These are phyloP conservation scores for Onthophagus sagittarius DNA, from an alignment of 2,888 invertebrate species.

Conservation along the genomic window DNA sequence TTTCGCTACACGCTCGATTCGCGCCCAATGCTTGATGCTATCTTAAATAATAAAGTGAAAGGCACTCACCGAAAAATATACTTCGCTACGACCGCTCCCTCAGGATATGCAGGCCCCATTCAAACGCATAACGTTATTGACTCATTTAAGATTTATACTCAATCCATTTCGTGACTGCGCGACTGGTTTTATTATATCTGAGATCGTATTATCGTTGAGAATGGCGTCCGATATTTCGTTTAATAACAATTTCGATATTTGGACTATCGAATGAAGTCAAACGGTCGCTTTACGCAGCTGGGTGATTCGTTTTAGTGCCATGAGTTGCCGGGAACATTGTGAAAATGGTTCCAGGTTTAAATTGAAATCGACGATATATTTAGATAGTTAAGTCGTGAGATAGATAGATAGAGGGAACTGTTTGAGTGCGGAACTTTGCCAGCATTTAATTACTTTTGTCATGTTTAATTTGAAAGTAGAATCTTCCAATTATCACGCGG, in stretches of 20 bases:
- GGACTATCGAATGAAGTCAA: not conserved
- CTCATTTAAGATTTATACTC: not conserved
- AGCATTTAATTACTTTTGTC: not conserved
- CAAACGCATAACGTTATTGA: not conserved
- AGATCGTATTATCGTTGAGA: not conserved
- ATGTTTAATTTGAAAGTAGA: not conserved
- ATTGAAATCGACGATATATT: not conserved
- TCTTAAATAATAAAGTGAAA: not conserved
- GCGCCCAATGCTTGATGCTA: not conserved
- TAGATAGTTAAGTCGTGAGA: not conserved
- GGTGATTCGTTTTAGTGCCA: not conserved
- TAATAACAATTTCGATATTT: not conserved
- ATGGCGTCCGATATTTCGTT: not conserved
- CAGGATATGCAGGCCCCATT: not conserved
- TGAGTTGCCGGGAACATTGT: not conserved
- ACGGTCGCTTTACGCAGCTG: not conserved
- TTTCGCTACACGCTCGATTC: not conserved
- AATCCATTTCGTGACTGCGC: not conserved
- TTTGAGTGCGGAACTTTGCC: not conserved
- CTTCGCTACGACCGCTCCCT: not conserved
- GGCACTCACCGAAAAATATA: not conserved
- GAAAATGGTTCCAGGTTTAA: not conserved
- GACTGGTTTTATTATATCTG: not conserved
- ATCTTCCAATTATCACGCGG: not conserved
- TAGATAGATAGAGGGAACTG: not conserved